Conservation (phyloP, 2,797 vertebrate species). For the Synanceia verrucosa region DNA sequence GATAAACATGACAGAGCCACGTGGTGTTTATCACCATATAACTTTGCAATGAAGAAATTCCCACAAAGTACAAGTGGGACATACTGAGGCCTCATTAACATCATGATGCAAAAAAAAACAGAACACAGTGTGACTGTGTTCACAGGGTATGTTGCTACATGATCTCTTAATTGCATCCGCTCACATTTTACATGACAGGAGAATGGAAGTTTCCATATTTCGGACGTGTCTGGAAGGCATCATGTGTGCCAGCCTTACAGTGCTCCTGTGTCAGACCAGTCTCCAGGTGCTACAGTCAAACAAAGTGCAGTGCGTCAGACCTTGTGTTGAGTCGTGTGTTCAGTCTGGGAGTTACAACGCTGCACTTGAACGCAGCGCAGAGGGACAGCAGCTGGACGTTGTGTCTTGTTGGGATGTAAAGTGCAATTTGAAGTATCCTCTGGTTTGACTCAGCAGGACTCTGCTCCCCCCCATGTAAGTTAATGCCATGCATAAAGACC, state of each 20-base stretch:
- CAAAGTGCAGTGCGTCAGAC: too few relatives aligned
- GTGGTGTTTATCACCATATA: neutral
- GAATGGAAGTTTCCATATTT: constrained; percentile 15
- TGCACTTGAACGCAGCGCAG: constrained; percentile 59
- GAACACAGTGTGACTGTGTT: neutral
- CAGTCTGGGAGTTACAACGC: constrained; percentile 30
- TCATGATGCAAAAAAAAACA: neutral
- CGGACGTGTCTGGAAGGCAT: constrained; percentile 12
- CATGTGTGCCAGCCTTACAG: constrained; percentile 27
- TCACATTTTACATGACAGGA: neutral
- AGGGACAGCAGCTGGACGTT: constrained; percentile 20
- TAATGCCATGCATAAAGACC: constrained; percentile 37
- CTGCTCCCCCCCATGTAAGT: constrained; percentile 3
- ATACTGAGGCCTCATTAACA: neutral
- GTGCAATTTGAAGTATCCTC: constrained; percentile 61
- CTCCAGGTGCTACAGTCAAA: constrained; percentile 75
- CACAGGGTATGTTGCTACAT: neutral
- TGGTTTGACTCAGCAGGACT: constrained; percentile 18
- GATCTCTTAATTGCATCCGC: neutral
- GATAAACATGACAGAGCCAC: neutral
- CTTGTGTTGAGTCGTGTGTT: constrained; percentile 30
- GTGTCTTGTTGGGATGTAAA: constrained; percentile 13
- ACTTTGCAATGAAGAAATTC: neutral
- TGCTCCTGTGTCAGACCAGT: constrained; percentile 13
- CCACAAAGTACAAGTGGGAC: neutral